Percentiles rank a stretch among this genome's conserved stretches.
phyloP scores from a whole-genome alignment of 2,888 invertebrate species.

The Drosophila kanekoi region DNA sequence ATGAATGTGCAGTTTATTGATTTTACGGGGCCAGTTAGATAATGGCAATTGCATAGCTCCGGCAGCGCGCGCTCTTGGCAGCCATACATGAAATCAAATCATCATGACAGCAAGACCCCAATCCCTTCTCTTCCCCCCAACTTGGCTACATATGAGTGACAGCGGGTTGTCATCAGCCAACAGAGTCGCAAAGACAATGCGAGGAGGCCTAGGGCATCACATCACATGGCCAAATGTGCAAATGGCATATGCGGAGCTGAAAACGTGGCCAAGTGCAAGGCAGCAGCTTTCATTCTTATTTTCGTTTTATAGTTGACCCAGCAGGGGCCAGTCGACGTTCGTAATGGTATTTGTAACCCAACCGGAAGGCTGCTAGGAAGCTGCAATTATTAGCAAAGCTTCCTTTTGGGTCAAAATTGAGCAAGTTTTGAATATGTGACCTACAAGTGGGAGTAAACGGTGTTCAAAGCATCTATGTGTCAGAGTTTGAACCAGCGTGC shows the following conservation, averaged over 20 bases:
- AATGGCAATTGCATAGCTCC: slow-evolving; percentile 53
- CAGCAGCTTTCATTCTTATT: slow-evolving; percentile 32
- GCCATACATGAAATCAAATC: slow-evolving; percentile 46
- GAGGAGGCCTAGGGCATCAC: slow-evolving; percentile 12
- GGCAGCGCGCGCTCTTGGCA: slow-evolving; percentile 12
- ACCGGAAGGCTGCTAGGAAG: too few species aligned
- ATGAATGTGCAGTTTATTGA: slow-evolving; percentile 66
- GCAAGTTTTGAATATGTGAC: too few species aligned
- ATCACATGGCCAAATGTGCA: not conserved
- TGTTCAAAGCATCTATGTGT: too few species aligned
- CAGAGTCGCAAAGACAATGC: not conserved
- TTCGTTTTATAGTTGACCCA: not conserved
- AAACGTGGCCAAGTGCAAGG: slow-evolving; percentile 53
- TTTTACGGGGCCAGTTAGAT: slow-evolving; percentile 55
- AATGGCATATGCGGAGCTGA: slow-evolving; percentile 6
- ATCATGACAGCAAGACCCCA: slow-evolving; percentile 25
- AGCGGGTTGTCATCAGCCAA: slow-evolving; percentile 44
- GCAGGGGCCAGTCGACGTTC: not conserved
- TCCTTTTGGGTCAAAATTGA: too few species aligned
- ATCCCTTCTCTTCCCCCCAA: not conserved
- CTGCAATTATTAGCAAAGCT: too few species aligned
- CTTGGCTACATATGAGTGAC: slow-evolving; percentile 10
- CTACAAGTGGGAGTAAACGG: too few species aligned
- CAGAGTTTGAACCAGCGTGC: too few species aligned
- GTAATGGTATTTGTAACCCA: too few species aligned